phyloP scores from a whole-genome alignment of 2,797 vertebrate genomes.

The Mormyrus proboscirostris region DNA sequence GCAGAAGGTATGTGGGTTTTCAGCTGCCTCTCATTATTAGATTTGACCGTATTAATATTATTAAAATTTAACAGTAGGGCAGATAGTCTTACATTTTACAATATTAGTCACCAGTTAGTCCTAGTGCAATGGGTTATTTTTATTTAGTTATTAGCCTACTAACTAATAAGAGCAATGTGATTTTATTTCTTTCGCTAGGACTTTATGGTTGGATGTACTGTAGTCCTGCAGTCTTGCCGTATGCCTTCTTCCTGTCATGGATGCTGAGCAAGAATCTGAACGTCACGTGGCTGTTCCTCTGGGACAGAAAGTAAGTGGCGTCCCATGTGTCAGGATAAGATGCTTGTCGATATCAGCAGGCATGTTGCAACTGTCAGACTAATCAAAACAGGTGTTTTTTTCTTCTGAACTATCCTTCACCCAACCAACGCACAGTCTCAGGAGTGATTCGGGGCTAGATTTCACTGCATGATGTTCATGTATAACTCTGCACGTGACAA shows the following conservation, averaged over 20 bases:
- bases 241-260: constrained; percentile 60
- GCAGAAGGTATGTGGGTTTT: constrained; percentile 35
- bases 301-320: constrained; percentile 61
- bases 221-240: constrained; percentile 49
- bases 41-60: not conserved
- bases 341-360: not conserved
- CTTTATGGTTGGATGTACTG: constrained; percentile 33
- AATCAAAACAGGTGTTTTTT: not conserved
- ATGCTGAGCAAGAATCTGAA: constrained; percentile 59
- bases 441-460: not conserved
- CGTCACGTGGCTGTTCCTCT: constrained; percentile 61
- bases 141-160: not conserved
- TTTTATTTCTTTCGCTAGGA: constrained; percentile 6
- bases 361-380: not conserved
- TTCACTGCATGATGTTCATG: not conserved
- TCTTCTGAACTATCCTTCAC: not conserved
- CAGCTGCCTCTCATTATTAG: not conserved
- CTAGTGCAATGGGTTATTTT: not conserved
- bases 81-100: not conserved
- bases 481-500: not conserved
- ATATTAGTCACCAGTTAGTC: not conserved
- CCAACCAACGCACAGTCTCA: not conserved
- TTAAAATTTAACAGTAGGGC: not conserved
- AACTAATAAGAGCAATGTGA: not conserved
- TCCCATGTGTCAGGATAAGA: not conserved